Percentiles rank a stretch among this genome's conserved stretches.
Conservation (phyloP, 2,113 vertebrate species). For the Myxocyprinus asiaticus region DNA sequence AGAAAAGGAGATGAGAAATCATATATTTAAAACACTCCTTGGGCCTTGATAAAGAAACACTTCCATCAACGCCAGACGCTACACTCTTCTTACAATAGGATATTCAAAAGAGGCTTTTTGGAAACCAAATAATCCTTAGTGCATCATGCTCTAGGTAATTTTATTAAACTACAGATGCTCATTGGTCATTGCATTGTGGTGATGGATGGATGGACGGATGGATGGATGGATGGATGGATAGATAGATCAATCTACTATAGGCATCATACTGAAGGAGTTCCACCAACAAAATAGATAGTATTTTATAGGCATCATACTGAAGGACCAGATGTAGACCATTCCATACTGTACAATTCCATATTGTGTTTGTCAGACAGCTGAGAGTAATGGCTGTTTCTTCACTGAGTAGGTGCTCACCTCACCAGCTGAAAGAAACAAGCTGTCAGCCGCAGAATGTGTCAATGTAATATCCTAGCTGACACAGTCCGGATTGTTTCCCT, state of each 20-base stretch:
- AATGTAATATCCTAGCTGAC: conserved; percentile 78
- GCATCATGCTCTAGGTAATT: background rate
- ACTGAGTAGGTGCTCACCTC: conserved; percentile 60
- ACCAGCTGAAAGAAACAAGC: conserved; percentile 70
- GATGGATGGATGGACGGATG: no score
- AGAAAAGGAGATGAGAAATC: background rate
- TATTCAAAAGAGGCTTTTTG: background rate
- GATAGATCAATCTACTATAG: no score
- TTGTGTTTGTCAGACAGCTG: conserved; percentile 7
- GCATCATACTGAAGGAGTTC: background rate
- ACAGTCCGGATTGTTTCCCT: conserved; percentile 76
- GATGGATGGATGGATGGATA: no score
- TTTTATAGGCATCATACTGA: background rate
- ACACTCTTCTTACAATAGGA: background rate
- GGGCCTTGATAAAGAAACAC: background rate
- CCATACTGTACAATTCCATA: background rate
- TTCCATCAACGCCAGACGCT: background rate
- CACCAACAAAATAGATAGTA: background rate
- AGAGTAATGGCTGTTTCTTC: conserved; percentile 41
- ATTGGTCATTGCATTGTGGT: background rate
- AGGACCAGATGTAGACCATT: background rate
- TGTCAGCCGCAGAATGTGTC: conserved; percentile 73
- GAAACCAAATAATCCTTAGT: background rate
- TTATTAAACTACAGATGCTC: background rate
- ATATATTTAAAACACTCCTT: background rate